Conservation (phyloP, 1,140 invertebrate genomes). For the Drosophila saltans region DNA sequence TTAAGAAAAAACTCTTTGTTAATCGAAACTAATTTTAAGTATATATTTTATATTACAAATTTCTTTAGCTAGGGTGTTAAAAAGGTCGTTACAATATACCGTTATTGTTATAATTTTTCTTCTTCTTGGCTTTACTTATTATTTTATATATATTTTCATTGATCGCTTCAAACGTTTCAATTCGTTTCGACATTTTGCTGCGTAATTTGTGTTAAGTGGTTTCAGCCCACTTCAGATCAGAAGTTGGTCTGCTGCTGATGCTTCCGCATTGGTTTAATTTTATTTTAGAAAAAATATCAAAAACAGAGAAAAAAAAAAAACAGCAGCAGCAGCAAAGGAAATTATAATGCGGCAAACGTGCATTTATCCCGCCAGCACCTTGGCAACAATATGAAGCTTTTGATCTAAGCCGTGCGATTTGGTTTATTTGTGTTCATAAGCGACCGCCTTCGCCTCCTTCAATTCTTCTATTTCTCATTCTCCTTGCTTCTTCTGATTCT, state of each 20-base stretch:
- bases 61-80: too few species aligned
- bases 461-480: constrained; percentile 29
- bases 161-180: constrained; percentile 70
- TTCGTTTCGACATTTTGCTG: constrained; percentile 82
- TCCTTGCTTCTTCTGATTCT: background rate
- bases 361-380: constrained; percentile 66
- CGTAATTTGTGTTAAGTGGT: constrained; percentile 83
- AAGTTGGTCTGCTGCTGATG: constrained; percentile 19
- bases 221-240: constrained; percentile 74
- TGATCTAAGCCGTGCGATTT: constrained; percentile 75
- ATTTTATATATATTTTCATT: constrained; percentile 51
- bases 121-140: too few species aligned
- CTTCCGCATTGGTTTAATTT: constrained; percentile 48
- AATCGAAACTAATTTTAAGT: too few species aligned
- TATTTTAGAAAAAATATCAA: constrained; percentile 63
- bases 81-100: too few species aligned
- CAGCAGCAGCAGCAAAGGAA: constrained; percentile 36
- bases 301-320: constrained; percentile 28
- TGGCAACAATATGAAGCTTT: constrained; percentile 44
- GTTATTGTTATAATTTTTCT: too few species aligned
- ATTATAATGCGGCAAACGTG: constrained; percentile 80
- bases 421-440: constrained; percentile 82
- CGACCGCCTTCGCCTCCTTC: constrained; percentile 39
- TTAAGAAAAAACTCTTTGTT: too few species aligned
- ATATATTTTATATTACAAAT: too few species aligned